Conservation (phyloP, 2,797 vertebrate genomes). For the Gymnopithys bicolor region DNA sequence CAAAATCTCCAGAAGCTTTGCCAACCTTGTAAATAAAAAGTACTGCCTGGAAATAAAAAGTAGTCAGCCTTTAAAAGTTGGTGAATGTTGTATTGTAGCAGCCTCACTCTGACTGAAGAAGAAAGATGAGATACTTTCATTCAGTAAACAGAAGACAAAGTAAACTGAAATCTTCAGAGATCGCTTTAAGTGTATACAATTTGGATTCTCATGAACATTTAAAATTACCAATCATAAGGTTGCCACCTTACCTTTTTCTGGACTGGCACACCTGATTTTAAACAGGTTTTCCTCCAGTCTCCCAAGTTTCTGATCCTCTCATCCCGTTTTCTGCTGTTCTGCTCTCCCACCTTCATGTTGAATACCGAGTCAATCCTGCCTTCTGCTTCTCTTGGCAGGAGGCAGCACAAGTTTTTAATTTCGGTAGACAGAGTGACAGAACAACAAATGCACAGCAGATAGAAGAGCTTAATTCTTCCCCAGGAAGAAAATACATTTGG, state of each 20-base stretch:
- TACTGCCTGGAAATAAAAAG: slow-evolving; percentile 31
- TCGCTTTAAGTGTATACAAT: slow-evolving; percentile 65
- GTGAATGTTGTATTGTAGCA: slow-evolving; percentile 24
- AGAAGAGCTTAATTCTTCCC: slow-evolving; percentile 63
- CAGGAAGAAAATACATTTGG: slow-evolving; percentile 65
- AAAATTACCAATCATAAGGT: slow-evolving; percentile 79
- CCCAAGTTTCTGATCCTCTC: slow-evolving; percentile 40
- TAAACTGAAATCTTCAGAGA: slow-evolving; percentile 75
- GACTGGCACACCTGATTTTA: slow-evolving; percentile 59
- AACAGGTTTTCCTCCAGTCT: slow-evolving; percentile 52
- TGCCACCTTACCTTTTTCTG: slow-evolving; percentile 76
- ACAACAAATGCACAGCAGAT: slow-evolving; percentile 61
- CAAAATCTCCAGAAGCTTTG: slow-evolving; percentile 27
- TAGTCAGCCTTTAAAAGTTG: slow-evolving; percentile 43
- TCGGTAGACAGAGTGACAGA: slow-evolving; percentile 55
- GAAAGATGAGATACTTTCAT: slow-evolving; percentile 56
- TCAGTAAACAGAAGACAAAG: slow-evolving; percentile 74
- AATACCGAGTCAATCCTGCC: slow-evolving; percentile 42
- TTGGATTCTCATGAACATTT: slow-evolving; percentile 69
- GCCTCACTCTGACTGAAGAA: slow-evolving; percentile 67
- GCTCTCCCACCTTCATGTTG: slow-evolving; percentile 26
- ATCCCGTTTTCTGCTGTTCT: slow-evolving; percentile 40
- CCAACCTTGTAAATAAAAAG: slow-evolving; percentile 1
- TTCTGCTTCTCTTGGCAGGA: slow-evolving; percentile 50
- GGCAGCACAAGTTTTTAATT: slow-evolving; percentile 51